Conservation (phyloP, 2,797 vertebrate species). For the Chanos chanos region DNA sequence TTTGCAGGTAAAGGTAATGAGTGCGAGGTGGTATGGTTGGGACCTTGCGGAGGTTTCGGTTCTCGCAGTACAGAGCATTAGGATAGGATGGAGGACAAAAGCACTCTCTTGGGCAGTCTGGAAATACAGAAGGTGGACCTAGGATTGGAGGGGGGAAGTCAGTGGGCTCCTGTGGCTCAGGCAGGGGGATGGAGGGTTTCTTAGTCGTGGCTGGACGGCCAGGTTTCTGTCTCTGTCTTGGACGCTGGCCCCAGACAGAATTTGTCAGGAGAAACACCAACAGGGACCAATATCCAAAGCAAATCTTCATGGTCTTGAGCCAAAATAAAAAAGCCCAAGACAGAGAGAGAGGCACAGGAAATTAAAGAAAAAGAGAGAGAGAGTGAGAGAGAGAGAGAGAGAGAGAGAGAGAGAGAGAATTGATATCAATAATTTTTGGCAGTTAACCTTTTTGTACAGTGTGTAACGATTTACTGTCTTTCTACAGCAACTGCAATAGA, state of each 20-base stretch:
- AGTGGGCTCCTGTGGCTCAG: slow-evolving; percentile 84
- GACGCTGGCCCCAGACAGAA: slow-evolving; percentile 71
- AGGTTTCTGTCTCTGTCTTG: slow-evolving; percentile 58
- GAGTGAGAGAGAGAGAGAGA: too few species aligned
- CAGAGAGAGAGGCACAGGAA: too few species aligned
- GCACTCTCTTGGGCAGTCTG: slow-evolving; percentile 89
- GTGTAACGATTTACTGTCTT: too few species aligned
- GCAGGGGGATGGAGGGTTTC: slow-evolving; percentile 49
- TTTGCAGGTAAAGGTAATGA: slow-evolving; percentile 93
- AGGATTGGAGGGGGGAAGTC: slow-evolving; percentile 89
- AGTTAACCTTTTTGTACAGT: too few species aligned
- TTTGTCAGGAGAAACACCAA: slow-evolving; percentile 78
- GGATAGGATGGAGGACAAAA: slow-evolving; percentile 83
- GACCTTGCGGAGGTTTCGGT: slow-evolving; percentile 87
- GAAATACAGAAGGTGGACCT: slow-evolving; percentile 79
- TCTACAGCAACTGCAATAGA: too few species aligned
- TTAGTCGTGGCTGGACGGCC: slow-evolving; percentile 52
- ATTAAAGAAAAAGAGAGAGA: not conserved
- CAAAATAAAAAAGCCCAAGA: not conserved
- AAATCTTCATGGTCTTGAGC: slow-evolving; percentile 82
- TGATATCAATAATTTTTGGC: too few species aligned
- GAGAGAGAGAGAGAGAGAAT: too few species aligned
- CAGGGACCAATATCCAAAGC: slow-evolving; percentile 74
- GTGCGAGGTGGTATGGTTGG: slow-evolving; percentile 83
- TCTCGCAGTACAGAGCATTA: slow-evolving; percentile 91